Evolutionary conservation across 1,140 invertebrate species (phyloP).

Genomic region (Pseudobourletiella spinata): DNA sequence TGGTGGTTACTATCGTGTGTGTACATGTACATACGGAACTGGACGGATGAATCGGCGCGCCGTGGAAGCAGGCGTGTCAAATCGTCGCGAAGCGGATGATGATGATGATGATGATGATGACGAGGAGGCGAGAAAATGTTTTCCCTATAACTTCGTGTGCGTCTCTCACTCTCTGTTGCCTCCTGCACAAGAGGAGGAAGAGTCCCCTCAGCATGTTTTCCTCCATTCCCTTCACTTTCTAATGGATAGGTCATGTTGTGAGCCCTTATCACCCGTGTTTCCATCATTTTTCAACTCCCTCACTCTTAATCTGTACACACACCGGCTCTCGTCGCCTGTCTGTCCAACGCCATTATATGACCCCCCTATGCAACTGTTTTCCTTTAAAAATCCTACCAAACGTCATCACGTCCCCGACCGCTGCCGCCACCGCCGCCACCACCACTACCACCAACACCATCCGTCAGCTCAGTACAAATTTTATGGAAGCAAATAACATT

Average conservation of each 20-base stretch:
- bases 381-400: too few relatives aligned
- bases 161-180: not conserved
- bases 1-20: too few relatives aligned
- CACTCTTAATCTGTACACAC: not conserved
- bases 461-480: too few relatives aligned
- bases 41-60: not conserved
- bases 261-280: slow-evolving; percentile 28
- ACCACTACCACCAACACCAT: too few relatives aligned
- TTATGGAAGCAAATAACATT: too few relatives aligned
- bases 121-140: not conserved
- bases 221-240: slow-evolving; percentile 9
- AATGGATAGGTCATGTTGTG: slow-evolving; percentile 32
- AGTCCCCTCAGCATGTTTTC: slow-evolving; percentile 1
- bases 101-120: too few relatives aligned
- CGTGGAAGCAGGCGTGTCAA: too few relatives aligned
- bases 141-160: not conserved
- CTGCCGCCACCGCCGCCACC: too few relatives aligned
- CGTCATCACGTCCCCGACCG: too few relatives aligned
- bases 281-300: slow-evolving; percentile 4
- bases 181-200: not conserved
- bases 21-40: too few relatives aligned
- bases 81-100: too few relatives aligned
- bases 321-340: not conserved
- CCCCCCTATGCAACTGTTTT: too few relatives aligned
- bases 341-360: slow-evolving; percentile 6